Evolutionary conservation across 2,797 vertebrate genomes (phyloP), one percentile per base, ranked within the genome.

Genomic region (Amblyopsis hoosieri): DNA sequence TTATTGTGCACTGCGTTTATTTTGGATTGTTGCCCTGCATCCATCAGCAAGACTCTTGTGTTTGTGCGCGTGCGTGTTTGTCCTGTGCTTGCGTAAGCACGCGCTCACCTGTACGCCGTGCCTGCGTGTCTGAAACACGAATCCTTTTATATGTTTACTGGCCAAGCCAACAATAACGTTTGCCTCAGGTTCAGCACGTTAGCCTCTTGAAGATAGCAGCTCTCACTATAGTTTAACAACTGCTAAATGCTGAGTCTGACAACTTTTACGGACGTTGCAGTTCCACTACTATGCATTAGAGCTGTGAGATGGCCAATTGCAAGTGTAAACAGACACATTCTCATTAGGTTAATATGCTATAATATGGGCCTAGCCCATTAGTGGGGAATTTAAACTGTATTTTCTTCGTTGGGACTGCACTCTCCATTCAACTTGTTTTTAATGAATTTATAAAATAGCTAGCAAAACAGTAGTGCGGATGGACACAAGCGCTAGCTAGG

Each of bases 381-480:
- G 33, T 8, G 33, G 33, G 33, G 33, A 8, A 8, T 37, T 9
- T 9, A 11, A 48, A 12, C 11, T 48, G n/a, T 11, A 11, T 48
- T 2, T 17, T 14, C 23, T 14, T 54, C 29, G 29, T 4, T n/a
- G 6, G 13, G 5, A 54, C 31, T 11, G 12, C 52, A 31, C 13
- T 23, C 12, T 11, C 15, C 23, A 12, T 48, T 48, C 8, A 2
- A 7, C 2, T 12, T 33, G 12, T 54, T 31, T 54, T 54, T 33
- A 31, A 31, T 9, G 12, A 54, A 54, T 31, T 33, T n/a, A 7
- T 8, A 49, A 29, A 14, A 66, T 56, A 77, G 75, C 12, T 15
- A 57, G 71, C 84, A 84, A 81, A 79, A 76, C 12, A 14, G 71
- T 23, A 71, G 54, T 71, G 19, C 73, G 69, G 75, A 80, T 12